These are phyloP conservation scores for Limenitis arthemis DNA, from an alignment of 2,888 invertebrate species.

Conservation along the genomic window DNA sequence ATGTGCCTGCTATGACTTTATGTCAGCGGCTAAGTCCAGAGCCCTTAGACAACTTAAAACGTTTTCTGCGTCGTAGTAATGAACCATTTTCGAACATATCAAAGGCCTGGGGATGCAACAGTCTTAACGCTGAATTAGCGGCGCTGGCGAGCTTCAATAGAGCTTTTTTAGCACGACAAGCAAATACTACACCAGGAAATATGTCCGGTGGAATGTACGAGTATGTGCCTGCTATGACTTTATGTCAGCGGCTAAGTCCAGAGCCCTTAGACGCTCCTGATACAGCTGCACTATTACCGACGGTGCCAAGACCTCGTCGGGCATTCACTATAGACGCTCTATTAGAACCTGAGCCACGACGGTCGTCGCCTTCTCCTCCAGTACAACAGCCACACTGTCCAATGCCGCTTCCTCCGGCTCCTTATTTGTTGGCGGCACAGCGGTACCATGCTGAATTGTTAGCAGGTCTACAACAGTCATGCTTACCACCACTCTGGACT, in stretches of 20 bases:
- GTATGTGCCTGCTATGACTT: slow-evolving; percentile 73
- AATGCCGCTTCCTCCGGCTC: slow-evolving; percentile 51
- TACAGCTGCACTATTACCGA: slow-evolving; percentile 51
- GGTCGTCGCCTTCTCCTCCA: slow-evolving; percentile 64
- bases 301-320: slow-evolving; percentile 60
- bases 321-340: slow-evolving; percentile 92
- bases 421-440: slow-evolving; percentile 59
- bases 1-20: slow-evolving; percentile 72
- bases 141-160: slow-evolving; percentile 82
- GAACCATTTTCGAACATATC: slow-evolving; percentile 94
- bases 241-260: slow-evolving; percentile 57
- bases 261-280: slow-evolving; percentile 57
- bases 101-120: slow-evolving; percentile 84
- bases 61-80: slow-evolving; percentile 81
- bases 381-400: slow-evolving; percentile 58
- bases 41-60: slow-evolving; percentile 86
- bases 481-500: slow-evolving; percentile 62
- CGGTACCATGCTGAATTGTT: slow-evolving; percentile 63
- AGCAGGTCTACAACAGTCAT: slow-evolving; percentile 63
- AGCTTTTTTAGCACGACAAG: slow-evolving; percentile 74
- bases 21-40: slow-evolving; percentile 59
- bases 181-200: slow-evolving; percentile 50
- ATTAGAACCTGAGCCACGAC: slow-evolving; percentile 78
- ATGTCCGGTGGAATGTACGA: slow-evolving; percentile 47
- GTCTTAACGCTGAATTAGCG: slow-evolving; percentile 79